Percentiles rank a stretch among this genome's conserved stretches.
Conservation (phyloP, 1,140 invertebrate species). For the Zaprionus davidi region DNA sequence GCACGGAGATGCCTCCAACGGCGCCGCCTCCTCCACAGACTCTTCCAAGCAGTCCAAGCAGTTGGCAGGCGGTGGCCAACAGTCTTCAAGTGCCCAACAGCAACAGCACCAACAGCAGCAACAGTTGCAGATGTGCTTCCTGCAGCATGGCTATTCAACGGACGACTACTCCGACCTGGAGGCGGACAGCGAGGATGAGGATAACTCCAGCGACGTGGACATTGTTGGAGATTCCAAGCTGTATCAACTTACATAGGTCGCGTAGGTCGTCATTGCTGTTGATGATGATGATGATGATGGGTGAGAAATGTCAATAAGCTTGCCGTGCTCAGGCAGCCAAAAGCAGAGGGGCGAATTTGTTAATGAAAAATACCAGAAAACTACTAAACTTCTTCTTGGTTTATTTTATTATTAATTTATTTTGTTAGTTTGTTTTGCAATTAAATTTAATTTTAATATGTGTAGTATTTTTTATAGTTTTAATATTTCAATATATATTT, state of each 20-base stretch:
- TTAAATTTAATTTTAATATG: neutral
- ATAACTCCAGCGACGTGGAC: constrained; percentile 83
- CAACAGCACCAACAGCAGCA: constrained; percentile 54
- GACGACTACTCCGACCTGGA: constrained; percentile 78
- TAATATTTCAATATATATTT: too few species aligned
- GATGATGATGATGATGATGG: neutral
- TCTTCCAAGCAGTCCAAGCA: constrained; percentile 45
- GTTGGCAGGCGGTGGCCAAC: constrained; percentile 12
- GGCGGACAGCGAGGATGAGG: constrained; percentile 75
- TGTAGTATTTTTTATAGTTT: neutral
- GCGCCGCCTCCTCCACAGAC: constrained; percentile 39
- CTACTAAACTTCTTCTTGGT: constrained; percentile 6
- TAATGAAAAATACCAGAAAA: constrained; percentile 13
- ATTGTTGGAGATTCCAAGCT: constrained; percentile 82
- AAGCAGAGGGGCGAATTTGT: neutral
- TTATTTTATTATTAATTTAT: neutral
- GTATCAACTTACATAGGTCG: constrained; percentile 79
- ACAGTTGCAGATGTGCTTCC: constrained; percentile 77
- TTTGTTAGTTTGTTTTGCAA: neutral
- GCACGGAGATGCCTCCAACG: constrained; percentile 35
- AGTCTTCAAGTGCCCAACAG: neutral
- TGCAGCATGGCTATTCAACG: constrained; percentile 78
- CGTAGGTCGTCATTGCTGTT: neutral
- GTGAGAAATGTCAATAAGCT: constrained; percentile 22
- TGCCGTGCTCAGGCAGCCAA: constrained; percentile 8